Conservation (phyloP, 2,113 vertebrate species). For the Elgaria multicarinata region DNA sequence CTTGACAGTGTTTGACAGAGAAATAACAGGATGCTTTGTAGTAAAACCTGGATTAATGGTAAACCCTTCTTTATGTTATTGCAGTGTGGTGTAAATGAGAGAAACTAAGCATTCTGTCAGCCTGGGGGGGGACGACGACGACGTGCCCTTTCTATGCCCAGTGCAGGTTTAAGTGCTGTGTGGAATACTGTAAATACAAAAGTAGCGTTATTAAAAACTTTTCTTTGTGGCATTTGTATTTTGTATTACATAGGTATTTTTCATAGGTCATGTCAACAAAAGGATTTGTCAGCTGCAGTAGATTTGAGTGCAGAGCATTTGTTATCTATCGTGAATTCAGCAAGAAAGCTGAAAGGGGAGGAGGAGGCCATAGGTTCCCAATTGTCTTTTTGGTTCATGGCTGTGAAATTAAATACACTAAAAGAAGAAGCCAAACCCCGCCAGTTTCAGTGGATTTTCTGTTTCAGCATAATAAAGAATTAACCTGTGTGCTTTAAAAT, state of each 20-base stretch:
- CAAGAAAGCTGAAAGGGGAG: constrained; percentile 48
- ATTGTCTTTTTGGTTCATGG: constrained; percentile 49
- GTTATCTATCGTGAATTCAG: constrained; percentile 59
- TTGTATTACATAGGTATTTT: constrained; percentile 72
- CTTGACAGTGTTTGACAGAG: constrained; percentile 78
- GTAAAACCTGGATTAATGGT: constrained; percentile 85
- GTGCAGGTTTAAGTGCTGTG: constrained; percentile 70
- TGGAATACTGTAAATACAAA: constrained; percentile 77
- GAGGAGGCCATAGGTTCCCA: constrained; percentile 39
- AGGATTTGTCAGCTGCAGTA: constrained; percentile 64
- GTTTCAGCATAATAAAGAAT: constrained; percentile 53
- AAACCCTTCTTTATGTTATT: constrained; percentile 83
- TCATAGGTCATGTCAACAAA: constrained; percentile 68
- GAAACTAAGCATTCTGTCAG: constrained; percentile 77
- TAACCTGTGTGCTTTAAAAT: constrained; percentile 49
- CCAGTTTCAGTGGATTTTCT: constrained; percentile 57
- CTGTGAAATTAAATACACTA: constrained; percentile 21
- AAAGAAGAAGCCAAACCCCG: constrained; percentile 16
- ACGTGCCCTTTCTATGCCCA: constrained; percentile 64
- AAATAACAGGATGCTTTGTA: constrained; percentile 82
- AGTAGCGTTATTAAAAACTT: constrained; percentile 72
- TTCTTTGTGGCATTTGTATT: constrained; percentile 64
- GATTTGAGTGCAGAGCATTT: constrained; percentile 61
- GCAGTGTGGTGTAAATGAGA: constrained; percentile 81
- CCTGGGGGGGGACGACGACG: constrained; percentile 53